Conservation (phyloP, 2,797 vertebrate genomes). For the Nyctalus aviator region DNA sequence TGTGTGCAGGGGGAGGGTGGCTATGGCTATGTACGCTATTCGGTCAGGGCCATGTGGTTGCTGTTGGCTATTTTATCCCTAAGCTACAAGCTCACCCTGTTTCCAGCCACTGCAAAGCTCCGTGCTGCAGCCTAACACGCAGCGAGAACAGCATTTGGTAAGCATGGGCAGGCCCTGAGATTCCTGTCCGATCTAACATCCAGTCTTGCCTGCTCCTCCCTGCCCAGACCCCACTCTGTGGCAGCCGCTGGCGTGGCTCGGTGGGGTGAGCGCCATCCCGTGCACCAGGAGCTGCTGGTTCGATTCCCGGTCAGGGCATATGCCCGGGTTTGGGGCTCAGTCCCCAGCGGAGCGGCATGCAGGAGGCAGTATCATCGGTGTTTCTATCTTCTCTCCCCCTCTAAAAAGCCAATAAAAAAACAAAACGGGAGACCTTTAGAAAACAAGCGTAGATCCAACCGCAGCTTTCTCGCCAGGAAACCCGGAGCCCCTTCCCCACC, state of each 20-base stretch:
- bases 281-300: too few species aligned
- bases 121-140: not conserved
- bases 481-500: fast-evolving
- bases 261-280: too few species aligned
- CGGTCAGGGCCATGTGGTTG: not conserved
- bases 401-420: too few species aligned
- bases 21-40: not conserved
- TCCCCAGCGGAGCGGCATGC: too few species aligned
- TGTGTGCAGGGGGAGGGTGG: not conserved
- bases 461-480: not conserved
- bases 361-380: too few species aligned
- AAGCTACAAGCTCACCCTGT: not conserved
- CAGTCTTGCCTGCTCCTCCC: not conserved
- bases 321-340: too few species aligned
- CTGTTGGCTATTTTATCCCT: not conserved
- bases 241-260: too few species aligned
- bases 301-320: too few species aligned
- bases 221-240: not conserved
- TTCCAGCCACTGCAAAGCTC: not conserved
- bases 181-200: not conserved
- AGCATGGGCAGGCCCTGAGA: not conserved
- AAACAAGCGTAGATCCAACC: not conserved
- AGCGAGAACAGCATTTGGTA: not conserved
- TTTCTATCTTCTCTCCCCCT: too few species aligned
- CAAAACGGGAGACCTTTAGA: too few species aligned